A percentile compares a stretch with the other conserved stretches of the same genome.
Evolutionary conservation across 2,113 vertebrate genomes (phyloP).

Genomic region (Lophotis ruficrista): DNA sequence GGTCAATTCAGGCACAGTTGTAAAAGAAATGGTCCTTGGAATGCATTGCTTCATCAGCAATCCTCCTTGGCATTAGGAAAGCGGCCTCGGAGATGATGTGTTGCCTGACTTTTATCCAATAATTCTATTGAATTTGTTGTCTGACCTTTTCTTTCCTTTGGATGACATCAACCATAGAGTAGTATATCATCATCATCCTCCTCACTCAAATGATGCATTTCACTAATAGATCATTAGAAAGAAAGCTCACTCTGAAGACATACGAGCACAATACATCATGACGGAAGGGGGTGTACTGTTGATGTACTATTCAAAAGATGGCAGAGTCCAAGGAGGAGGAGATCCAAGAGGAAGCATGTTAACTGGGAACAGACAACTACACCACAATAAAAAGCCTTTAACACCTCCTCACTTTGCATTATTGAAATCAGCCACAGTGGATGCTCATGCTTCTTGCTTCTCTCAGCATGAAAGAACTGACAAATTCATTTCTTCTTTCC

Average conservation of each 20-base stretch:
- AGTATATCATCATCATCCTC: constrained; percentile 73
- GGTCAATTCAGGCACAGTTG: background rate
- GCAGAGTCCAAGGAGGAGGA: background rate
- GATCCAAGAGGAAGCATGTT: background rate
- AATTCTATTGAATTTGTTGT: constrained; percentile 72
- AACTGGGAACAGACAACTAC: background rate
- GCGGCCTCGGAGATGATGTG: constrained; percentile 49
- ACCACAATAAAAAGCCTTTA: constrained; percentile 1
- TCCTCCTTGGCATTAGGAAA: constrained; percentile 13
- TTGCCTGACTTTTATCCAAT: constrained; percentile 68
- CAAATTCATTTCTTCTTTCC: background rate
- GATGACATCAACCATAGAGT: constrained; percentile 49
- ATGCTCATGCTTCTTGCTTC: background rate
- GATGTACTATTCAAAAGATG: constrained; percentile 8
- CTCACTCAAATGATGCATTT: constrained; percentile 67
- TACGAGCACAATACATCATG: constrained; percentile 19
- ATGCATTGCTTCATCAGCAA: constrained; percentile 46
- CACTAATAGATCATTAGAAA: constrained; percentile 72
- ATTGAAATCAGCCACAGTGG: background rate
- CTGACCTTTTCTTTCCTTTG: constrained; percentile 73
- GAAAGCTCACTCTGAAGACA: constrained; percentile 54
- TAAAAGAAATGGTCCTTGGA: background rate
- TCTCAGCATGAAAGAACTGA: background rate
- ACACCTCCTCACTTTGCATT: background rate
- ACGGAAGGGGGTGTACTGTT: background rate